phyloP scores from a whole-genome alignment of 1,140 invertebrate genomes.

The Drosophila grimshawi region DNA sequence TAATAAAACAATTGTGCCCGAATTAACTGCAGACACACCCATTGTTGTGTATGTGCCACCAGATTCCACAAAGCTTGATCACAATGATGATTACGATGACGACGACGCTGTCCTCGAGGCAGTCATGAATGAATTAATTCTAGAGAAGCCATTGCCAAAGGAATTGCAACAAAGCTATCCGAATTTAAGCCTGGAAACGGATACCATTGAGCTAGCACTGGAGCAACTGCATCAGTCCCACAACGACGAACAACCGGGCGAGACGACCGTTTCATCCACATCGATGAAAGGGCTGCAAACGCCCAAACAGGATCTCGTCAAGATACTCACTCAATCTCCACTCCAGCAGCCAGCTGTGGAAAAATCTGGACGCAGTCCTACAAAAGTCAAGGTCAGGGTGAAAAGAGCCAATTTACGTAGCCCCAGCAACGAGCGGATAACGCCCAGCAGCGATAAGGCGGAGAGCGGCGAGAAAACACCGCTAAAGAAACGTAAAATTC shows the following conservation, averaged over 20 bases:
- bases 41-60: constrained; percentile 59
- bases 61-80: constrained; percentile 64
- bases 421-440: constrained; percentile 1
- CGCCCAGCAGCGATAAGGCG: background rate
- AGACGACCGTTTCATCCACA: constrained; percentile 63
- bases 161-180: background rate
- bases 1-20: constrained; percentile 11
- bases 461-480: constrained; percentile 24
- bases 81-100: constrained; percentile 50
- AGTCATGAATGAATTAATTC: constrained; percentile 15
- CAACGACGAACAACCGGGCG: constrained; percentile 44
- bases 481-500: constrained; percentile 38
- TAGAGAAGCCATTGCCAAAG: background rate
- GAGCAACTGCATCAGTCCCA: constrained; percentile 47
- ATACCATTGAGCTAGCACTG: constrained; percentile 55
- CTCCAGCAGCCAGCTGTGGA: constrained; percentile 8
- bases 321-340: constrained; percentile 48
- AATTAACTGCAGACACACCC: background rate
- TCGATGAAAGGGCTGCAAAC: constrained; percentile 45
- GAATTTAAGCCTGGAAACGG: constrained; percentile 44
- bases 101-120: constrained; percentile 28
- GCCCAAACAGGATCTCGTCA: constrained; percentile 35
- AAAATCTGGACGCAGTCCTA: background rate
- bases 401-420: constrained; percentile 1
- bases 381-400: background rate